Conservation (phyloP, 2,113 vertebrate genomes). For the Aldabrachelys gigantea region DNA sequence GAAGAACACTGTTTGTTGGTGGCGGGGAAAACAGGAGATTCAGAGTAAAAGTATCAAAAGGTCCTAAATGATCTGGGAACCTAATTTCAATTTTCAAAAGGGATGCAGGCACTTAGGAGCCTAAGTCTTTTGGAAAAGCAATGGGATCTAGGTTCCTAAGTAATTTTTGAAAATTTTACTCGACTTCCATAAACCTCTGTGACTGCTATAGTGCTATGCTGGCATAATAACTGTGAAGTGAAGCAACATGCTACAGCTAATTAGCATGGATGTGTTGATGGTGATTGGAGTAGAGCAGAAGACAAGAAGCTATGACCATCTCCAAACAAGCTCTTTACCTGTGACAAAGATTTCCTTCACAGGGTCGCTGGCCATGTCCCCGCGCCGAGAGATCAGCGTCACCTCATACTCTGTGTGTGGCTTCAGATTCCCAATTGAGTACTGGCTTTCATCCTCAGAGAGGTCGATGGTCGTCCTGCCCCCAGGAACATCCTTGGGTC, state of each 20-base stretch:
- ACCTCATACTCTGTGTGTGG: constrained; percentile 94
- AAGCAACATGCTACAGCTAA: neutral
- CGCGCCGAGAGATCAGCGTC: constrained; percentile 83
- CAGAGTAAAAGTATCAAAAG: neutral
- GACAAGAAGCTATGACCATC: neutral
- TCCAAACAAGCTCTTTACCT: constrained; percentile 74
- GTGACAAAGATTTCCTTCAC: constrained; percentile 89
- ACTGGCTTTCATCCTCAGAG: constrained; percentile 88
- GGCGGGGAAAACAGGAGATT: neutral
- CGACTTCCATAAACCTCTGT: accelerated
- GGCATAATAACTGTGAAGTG: neutral
- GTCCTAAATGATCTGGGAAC: neutral
- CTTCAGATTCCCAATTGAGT: constrained; percentile 87
- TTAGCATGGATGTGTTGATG: neutral
- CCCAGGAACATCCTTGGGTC: constrained; percentile 80
- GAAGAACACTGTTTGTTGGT: neutral
- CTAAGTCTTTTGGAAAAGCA: neutral
- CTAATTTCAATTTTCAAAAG: neutral
- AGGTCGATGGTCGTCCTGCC: constrained; percentile 87
- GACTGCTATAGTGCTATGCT: neutral
- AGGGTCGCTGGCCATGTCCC: constrained; percentile 85
- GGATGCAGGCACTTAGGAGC: neutral
- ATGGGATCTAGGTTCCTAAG: neutral
- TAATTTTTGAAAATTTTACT: neutral
- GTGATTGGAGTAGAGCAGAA: too few species aligned